Evolutionary conservation across 2,113 vertebrate species (phyloP).

Genomic region (Crotophaga sulcirostris): DNA sequence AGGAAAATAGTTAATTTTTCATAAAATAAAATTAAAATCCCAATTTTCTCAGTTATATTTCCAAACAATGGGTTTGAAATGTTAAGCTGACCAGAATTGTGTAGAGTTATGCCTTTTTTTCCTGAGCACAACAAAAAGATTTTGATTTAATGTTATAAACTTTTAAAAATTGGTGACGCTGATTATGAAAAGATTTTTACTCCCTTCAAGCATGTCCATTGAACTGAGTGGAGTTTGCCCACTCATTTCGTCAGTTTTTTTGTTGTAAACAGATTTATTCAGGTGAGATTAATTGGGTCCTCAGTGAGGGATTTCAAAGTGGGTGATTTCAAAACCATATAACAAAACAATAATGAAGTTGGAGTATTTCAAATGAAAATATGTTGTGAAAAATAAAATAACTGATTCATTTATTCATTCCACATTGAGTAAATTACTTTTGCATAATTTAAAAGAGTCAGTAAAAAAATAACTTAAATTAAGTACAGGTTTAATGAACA

Average conservation of each 20-base stretch:
- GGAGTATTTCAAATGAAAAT: background rate
- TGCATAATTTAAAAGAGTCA: background rate
- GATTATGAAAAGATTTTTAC: background rate
- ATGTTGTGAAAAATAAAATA: background rate
- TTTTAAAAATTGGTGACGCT: background rate
- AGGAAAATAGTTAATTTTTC: background rate
- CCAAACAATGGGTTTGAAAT: background rate
- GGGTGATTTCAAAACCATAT: background rate
- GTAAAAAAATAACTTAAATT: background rate
- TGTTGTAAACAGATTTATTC: background rate
- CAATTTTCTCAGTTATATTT: background rate
- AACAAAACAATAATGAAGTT: background rate
- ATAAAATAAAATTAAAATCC: background rate
- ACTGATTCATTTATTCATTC: background rate
- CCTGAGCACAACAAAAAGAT: background rate
- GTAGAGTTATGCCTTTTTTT: background rate
- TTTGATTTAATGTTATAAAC: background rate
- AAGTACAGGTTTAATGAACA: background rate
- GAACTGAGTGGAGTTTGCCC: background rate
- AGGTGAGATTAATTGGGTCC: background rate
- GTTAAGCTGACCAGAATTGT: background rate
- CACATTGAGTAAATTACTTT: background rate
- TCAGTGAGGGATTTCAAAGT: background rate
- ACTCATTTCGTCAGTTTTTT: background rate
- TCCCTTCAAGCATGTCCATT: background rate